Evolutionary conservation across 2,113 vertebrate species (phyloP), one percentile per base, ranked within the genome.

Genomic region (Ictalurus furcatus): DNA sequence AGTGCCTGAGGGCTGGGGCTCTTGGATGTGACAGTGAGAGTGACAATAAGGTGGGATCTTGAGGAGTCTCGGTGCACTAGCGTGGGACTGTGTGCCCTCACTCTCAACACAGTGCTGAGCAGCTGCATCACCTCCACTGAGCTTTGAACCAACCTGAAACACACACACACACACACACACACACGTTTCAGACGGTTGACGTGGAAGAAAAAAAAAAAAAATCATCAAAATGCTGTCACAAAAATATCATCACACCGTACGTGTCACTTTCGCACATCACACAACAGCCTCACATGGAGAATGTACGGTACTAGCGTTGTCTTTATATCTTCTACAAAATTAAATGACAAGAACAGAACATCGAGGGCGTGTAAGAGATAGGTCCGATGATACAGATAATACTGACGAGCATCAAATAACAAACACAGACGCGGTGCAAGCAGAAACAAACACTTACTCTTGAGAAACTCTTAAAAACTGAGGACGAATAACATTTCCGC

Each of bases 11-110:
- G 92, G 37, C 92, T 88, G 84, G 92, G 91, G 83, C 91, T 93
- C 91, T 93, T 89, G 84, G 95, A 92, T 34, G 94, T 96, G 88
- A 96, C 80, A 1, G 95, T 96, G 88, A 97, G 90, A 0, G 95
- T 97, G 30, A 97, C 90, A 0, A 98, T 91, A 90, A 97, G 95
- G 92, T 98, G 97, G 44, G 97, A 98, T 73, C 96, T 94, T 3
- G 97, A 98, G 0, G 97, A 97, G 88, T 96, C 93, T 3, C 92
- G 85, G 19, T 98, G 97, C 69, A 97, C 93, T 5, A 95, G 88
- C 0, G 96, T 97, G 90, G 97, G 95, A 30, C 95, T 95, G 0
- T 89, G 94, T 17, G 92, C 93, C 91, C 97, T 92, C 88, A 96
- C 93, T 91, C 90, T 94, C 56, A 96, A 82, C 11, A 95, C 93